phyloP scores from a whole-genome alignment of 2,797 vertebrate species.

The Pelodytes ibericus region DNA sequence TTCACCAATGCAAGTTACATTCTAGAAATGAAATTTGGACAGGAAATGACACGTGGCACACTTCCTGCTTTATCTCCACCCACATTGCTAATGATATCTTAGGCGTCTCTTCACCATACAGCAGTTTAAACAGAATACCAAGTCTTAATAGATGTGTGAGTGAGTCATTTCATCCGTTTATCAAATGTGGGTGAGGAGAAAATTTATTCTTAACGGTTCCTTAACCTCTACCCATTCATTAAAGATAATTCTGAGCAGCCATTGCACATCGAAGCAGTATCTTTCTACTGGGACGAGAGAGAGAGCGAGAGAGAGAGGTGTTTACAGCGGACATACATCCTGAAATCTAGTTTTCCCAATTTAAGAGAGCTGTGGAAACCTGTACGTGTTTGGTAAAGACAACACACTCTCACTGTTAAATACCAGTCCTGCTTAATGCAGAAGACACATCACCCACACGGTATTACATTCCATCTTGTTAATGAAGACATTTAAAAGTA shows the following conservation, averaged over 20 bases:
- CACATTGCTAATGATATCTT: conserved; percentile 15
- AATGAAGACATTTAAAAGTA: neutral
- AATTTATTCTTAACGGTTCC: conserved; percentile 55
- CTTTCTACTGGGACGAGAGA: conserved; percentile 14
- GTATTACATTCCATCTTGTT: neutral
- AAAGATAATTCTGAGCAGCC: conserved; percentile 22
- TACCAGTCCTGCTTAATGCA: neutral
- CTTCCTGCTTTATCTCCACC: conserved; percentile 51
- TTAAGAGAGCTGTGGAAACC: conserved; percentile 36
- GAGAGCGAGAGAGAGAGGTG: no score
- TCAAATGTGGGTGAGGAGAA: conserved; percentile 54
- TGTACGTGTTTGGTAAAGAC: conserved; percentile 16
- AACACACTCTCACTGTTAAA: neutral
- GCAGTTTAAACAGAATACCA: conserved; percentile 25
- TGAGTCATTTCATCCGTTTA: conserved; percentile 48
- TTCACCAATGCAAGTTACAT: neutral
- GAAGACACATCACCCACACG: neutral
- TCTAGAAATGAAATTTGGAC: neutral
- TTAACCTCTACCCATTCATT: conserved; percentile 49
- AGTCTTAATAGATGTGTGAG: conserved; percentile 51
- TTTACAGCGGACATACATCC: conserved; percentile 28
- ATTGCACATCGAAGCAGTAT: conserved; percentile 35
- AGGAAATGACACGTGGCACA: conserved; percentile 43
- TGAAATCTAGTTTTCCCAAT: conserved; percentile 27
- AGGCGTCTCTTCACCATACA: conserved; percentile 26